Percentiles rank a stretch among this genome's conserved stretches.
These are phyloP conservation scores for Malurus leucopterus DNA, from an alignment of 2,797 vertebrate species.

Conservation along the genomic window DNA sequence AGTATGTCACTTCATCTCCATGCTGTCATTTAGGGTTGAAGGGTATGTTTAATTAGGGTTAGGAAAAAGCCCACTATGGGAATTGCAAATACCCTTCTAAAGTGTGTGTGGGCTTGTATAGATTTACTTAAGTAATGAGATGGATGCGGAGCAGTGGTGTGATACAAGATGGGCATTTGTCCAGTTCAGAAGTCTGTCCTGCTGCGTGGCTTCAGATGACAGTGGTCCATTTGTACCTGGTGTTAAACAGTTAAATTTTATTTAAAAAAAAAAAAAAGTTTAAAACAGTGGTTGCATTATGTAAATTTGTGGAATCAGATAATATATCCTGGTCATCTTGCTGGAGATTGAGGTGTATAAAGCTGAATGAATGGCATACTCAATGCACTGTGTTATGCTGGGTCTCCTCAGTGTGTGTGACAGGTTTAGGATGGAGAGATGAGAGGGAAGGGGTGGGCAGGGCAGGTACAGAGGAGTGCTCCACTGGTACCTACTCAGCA, in stretches of 20 bases:
- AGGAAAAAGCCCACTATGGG: background rate
- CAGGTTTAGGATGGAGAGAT: background rate
- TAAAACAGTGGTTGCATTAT: background rate
- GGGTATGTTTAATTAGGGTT: background rate
- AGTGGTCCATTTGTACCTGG: background rate
- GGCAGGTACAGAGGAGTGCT: background rate
- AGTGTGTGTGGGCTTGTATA: background rate
- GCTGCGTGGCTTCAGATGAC: rapidly evolving
- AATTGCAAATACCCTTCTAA: background rate
- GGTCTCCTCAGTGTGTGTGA: background rate
- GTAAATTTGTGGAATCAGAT: background rate
- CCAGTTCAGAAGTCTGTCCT: background rate
- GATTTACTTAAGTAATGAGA: background rate
- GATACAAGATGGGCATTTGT: background rate
- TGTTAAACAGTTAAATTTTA: background rate
- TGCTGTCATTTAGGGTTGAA: background rate
- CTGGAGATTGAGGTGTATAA: background rate
- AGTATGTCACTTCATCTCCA: background rate
- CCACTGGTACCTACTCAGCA: background rate
- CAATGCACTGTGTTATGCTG: rapidly evolving
- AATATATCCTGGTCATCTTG: background rate
- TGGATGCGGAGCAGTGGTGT: background rate
- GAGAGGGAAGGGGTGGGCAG: background rate
- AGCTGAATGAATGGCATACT: background rate
- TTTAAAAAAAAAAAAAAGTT: background rate